A percentile compares a stretch with the other conserved stretches of the same genome.
Conservation (phyloP, 2,113 vertebrate genomes). For the Oryzias javanicus region DNA sequence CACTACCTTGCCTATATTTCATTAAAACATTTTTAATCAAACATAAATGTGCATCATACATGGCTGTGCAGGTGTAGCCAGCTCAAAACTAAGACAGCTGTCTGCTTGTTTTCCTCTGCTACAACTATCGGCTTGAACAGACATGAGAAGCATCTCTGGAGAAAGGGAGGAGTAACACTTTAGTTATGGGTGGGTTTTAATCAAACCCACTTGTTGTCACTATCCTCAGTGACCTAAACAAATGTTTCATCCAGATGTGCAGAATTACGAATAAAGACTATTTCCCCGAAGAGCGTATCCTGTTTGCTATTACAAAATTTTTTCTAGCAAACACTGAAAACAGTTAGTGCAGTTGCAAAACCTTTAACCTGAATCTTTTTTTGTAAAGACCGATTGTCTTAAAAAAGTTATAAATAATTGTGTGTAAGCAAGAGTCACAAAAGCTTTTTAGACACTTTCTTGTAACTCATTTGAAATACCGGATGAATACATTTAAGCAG, state of each 20-base stretch:
- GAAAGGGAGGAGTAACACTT: constrained; percentile 5
- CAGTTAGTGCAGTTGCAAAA: no score
- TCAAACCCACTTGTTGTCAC: not conserved
- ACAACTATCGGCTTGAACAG: constrained; percentile 15
- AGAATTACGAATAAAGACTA: constrained; percentile 7
- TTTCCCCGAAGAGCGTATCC: not conserved
- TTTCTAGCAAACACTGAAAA: no score
- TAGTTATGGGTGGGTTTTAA: constrained; percentile 6
- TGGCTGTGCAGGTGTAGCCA: not conserved
- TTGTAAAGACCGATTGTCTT: no score
- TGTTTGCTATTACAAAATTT: not conserved
- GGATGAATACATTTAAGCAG: no score
- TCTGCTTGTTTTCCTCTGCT: constrained; percentile 27
- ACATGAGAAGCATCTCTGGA: not conserved
- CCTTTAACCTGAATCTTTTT: no score
- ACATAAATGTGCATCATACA: no score
- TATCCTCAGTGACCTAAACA: not conserved
- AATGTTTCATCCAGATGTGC: constrained; percentile 2
- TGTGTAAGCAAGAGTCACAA: no score
- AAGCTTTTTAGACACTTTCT: no score
- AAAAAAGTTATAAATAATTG: no score
- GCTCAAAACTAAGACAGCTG: constrained; percentile 32
- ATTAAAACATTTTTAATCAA: no score
- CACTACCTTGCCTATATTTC: no score
- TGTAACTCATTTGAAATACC: no score